Evolutionary conservation across 2,797 vertebrate species (phyloP).

Genomic region (Sitta carolinensis): DNA sequence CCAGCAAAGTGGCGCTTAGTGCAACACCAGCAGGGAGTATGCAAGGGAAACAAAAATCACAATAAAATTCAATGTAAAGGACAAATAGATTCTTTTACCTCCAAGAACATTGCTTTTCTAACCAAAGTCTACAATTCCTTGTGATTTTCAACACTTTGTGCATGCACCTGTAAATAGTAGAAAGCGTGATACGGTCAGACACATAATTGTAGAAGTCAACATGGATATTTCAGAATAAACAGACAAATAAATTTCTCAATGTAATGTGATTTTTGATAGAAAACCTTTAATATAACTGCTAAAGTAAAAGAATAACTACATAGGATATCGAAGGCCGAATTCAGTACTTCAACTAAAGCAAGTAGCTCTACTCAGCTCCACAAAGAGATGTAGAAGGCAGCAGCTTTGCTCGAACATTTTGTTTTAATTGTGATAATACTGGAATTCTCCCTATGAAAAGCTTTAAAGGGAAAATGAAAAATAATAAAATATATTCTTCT

Average conservation of each 20-base stretch:
- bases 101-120: not conserved
- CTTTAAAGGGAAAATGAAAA: not conserved
- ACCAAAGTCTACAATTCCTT: not conserved
- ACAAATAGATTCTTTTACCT: not conserved
- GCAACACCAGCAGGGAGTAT: not conserved
- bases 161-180: not conserved
- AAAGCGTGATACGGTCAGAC: not conserved
- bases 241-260: not conserved
- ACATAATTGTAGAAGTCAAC: not conserved
- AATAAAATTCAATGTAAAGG: not conserved
- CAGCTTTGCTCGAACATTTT: not conserved
- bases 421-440: constrained; percentile 9
- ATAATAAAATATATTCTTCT: not conserved
- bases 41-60: not conserved
- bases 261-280: not conserved
- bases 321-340: not conserved
- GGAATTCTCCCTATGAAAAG: not conserved
- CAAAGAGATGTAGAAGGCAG: not conserved
- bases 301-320: not conserved
- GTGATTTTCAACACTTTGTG: not conserved
- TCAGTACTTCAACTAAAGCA: constrained; percentile 20
- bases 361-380: not conserved
- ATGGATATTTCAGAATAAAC: not conserved
- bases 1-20: not conserved
- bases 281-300: not conserved